Base-by-base conservation (phyloP, 2,113 vertebrate species). In the Manacus vitellinus region DNA sequence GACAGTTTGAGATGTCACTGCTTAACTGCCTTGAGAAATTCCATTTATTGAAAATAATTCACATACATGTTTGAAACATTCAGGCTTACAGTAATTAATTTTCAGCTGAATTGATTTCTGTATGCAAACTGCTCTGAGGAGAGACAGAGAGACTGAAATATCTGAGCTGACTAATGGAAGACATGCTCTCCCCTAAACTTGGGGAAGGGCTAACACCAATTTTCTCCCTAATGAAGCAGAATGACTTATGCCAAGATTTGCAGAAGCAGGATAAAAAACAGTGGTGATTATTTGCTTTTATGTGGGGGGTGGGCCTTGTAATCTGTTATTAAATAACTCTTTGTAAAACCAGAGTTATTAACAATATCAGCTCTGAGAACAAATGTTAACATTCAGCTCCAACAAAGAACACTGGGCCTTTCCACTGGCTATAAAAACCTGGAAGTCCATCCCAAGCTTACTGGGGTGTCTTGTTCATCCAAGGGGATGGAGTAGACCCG, bases 1-100 rank as follows among this genome's bases (percentile, higher is more conserved):
- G 88, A 55, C 90, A 92, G 75, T 92, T 95, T 94, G 91, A 96
- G 96, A 93, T 96, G 94, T 94, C 91, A 68, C 58, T 96, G 65
- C 97, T 95, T 73, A 74, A 88, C 88, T 94, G 80, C 94, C 93
- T 91, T 88, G 59, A 94, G 83, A 97, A 92, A 95, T 97, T 97
- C 41, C 89, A 85, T 97, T 96, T 95, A 93, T 87, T 97, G 92
- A 95, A 96, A 97, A 91, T 98, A 98, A 98, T 95, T 95, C 44
- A 25, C 83, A 89, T 93, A 75, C 49, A 39, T 96, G 86, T 97
- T 97, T 94, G 85, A 97, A 97, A 92, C 94, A 81, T 89, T 97
- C 35, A 44, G 52, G 89, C 46, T 70, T 65, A 43, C 22, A n/a
- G 68, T 97, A 94, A 97, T 97, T 97, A 97, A 97, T 96, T 97